Evolutionary conservation across 2,888 invertebrate species (phyloP).

Genomic region (Hyppa rectilinea): DNA sequence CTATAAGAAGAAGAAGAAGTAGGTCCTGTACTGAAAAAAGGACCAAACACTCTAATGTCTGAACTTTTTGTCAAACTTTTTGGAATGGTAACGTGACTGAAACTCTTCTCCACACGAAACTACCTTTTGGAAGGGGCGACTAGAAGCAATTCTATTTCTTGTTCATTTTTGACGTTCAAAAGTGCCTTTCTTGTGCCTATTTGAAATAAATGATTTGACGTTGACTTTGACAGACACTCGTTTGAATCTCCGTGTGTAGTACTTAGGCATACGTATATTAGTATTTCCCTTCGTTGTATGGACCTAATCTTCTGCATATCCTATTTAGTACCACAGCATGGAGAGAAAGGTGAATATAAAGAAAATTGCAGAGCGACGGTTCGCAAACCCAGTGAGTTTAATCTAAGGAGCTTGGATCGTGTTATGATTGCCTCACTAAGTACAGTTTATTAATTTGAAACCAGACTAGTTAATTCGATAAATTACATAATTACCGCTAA

Average conservation of each 20-base stretch:
- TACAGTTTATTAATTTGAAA: constrained; percentile 35
- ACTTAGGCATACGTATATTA: no score
- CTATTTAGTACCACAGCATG: background rate
- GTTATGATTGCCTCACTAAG: constrained; percentile 37
- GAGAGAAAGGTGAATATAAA: constrained; percentile 44
- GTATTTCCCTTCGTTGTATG: no score
- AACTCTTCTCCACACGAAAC: no score
- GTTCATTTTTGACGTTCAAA: no score
- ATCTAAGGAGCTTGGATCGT: constrained; percentile 20
- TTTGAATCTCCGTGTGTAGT: background rate
- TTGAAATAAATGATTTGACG: no score
- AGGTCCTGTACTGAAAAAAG: background rate
- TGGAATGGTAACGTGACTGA: background rate
- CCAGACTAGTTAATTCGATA: constrained; percentile 13
- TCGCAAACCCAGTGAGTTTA: constrained; percentile 35
- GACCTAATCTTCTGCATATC: background rate
- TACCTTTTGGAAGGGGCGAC: no score
- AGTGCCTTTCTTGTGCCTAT: no score
- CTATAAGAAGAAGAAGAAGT: no score
- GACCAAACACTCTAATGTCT: background rate
- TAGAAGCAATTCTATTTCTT: no score
- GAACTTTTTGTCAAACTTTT: background rate
- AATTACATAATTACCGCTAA: background rate
- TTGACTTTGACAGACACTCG: no score
- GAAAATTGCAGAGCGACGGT: constrained; percentile 25